Conservation (phyloP, 2,888 invertebrate species). For the Julus scanicus region DNA sequence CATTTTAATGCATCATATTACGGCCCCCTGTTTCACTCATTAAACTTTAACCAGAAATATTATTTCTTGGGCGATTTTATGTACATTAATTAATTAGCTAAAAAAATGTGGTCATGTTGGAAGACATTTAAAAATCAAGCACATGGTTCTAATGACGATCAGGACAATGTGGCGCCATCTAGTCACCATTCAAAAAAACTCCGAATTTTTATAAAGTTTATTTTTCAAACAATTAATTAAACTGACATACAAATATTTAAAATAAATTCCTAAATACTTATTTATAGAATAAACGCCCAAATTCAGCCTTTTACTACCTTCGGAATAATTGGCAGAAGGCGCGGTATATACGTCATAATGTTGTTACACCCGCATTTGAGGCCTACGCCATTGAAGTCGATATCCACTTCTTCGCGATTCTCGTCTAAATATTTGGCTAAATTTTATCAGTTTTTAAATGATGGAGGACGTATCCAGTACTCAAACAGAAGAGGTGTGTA, state of each 20-base stretch:
- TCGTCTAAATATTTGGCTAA: not conserved
- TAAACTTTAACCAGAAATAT: too few species aligned
- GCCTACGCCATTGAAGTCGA: not conserved
- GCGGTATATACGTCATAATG: not conserved
- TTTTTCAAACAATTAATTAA: not conserved
- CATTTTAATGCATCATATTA: too few species aligned
- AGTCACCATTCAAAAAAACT: not conserved
- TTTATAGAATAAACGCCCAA: not conserved
- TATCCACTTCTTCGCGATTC: not conserved
- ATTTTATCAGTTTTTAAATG: not conserved
- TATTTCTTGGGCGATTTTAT: too few species aligned
- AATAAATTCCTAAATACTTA: not conserved
- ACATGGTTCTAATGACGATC: too few species aligned
- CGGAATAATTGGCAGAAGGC: not conserved
- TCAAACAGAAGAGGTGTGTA: conserved; percentile 46
- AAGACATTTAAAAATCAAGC: too few species aligned
- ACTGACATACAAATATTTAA: not conserved
- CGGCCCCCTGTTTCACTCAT: too few species aligned
- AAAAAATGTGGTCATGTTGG: too few species aligned
- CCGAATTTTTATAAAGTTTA: not conserved
- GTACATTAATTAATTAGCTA: too few species aligned
- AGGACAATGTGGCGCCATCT: not conserved
- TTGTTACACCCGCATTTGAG: not conserved
- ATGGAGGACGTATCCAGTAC: conserved; percentile 17
- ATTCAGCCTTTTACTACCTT: not conserved